A percentile compares a stretch with the other conserved stretches of the same genome.
Conservation (phyloP, 2,888 invertebrate genomes). For the Leptinotarsa haldemani region DNA sequence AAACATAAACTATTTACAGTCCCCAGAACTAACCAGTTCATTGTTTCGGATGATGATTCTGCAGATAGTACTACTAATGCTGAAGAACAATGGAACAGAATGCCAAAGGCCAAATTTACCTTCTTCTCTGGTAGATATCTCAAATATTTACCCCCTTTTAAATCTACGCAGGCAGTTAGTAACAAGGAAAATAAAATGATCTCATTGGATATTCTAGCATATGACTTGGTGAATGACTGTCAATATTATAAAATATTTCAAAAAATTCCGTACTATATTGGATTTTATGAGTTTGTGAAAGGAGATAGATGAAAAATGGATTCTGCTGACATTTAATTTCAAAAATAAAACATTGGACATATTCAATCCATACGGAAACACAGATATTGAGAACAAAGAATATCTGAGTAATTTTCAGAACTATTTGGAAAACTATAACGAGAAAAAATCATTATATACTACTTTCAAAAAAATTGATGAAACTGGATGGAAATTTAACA, state of each 20-base stretch:
- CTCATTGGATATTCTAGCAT: background rate
- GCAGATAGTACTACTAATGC: background rate
- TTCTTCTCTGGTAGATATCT: conserved; percentile 14
- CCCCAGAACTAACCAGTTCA: background rate
- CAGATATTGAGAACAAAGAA: conserved; percentile 8
- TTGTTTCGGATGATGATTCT: conserved; percentile 6
- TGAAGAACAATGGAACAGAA: conserved; percentile 17
- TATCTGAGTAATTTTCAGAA: background rate
- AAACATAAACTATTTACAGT: conserved; percentile 16
- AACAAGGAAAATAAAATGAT: background rate
- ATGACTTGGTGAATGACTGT: background rate
- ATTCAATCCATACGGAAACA: conserved; percentile 21
- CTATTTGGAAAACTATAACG: conserved; percentile 13
- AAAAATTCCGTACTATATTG: background rate
- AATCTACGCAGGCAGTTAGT: background rate
- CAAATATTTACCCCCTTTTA: conserved; percentile 13
- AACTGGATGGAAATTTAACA: background rate
- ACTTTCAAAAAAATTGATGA: conserved; percentile 9
- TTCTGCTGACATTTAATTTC: conserved; percentile 10
- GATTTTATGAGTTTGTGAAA: conserved; percentile 4
- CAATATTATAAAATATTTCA: conserved; percentile 7
- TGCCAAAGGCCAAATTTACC: conserved; percentile 11
- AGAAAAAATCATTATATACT: conserved; percentile 13
- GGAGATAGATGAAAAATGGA: background rate
- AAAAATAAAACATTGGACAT: conserved; percentile 1